These are phyloP conservation scores for Siniperca undulata DNA, from an alignment of 2,797 vertebrate genomes.

Conservation along the genomic window DNA sequence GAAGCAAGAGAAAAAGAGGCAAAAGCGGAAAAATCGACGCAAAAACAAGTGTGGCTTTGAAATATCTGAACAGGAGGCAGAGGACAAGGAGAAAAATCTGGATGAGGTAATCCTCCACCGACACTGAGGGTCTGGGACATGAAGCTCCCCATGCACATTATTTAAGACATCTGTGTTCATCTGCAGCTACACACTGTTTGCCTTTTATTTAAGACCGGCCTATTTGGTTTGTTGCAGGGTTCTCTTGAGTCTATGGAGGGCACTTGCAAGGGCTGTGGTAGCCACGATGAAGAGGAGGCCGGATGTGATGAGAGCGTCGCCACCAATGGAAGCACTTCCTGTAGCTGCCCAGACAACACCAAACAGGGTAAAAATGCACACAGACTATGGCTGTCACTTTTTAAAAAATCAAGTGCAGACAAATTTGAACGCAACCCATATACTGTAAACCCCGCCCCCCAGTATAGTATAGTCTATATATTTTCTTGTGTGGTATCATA, in stretches of 20 bases:
- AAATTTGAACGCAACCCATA: background rate
- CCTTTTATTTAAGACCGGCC: constrained; percentile 11
- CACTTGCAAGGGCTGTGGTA: constrained; percentile 91
- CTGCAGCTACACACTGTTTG: background rate
- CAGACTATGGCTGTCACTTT: background rate
- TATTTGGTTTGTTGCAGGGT: constrained; percentile 81
- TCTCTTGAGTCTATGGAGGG: constrained; percentile 86
- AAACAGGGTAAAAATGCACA: constrained; percentile 87
- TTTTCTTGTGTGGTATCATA: background rate
- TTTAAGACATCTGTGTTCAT: background rate
- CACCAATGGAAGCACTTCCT: constrained; percentile 87
- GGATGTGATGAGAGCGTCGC: constrained; percentile 87
- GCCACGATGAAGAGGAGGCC: constrained; percentile 81
- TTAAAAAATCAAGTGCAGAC: background rate
- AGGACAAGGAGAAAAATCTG: constrained; percentile 87
- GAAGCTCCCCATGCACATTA: background rate
- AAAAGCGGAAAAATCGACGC: constrained; percentile 96
- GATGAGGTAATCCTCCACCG: constrained; percentile 85
- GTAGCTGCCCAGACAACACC: constrained; percentile 88
- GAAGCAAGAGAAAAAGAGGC: constrained; percentile 98
- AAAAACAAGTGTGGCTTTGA: constrained; percentile 97
- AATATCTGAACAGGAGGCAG: constrained; percentile 86
- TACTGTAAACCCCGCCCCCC: background rate
- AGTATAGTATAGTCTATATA: background rate
- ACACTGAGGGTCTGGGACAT: background rate